Evolutionary conservation across 1,140 invertebrate species (phyloP), one percentile per base, ranked within the genome.

Genomic region (Drosophila varians): DNA sequence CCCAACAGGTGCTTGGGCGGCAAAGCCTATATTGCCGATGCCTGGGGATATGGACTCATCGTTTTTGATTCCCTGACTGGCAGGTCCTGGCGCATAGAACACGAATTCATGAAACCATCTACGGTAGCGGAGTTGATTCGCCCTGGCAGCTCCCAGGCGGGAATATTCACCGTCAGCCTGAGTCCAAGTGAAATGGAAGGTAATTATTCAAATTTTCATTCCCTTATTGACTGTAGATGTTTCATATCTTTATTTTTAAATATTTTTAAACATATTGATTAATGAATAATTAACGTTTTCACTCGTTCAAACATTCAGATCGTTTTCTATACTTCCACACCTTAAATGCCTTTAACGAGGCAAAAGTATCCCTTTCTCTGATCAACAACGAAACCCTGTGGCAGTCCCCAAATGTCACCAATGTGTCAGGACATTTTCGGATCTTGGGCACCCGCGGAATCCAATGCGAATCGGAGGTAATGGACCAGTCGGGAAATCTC

Each of bases 11-110:
- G 96, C 71, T 38, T 75, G 0, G 92, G 95, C 23, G 93, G 94
- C 0, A 95, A 92, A 54, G 94, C 96, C 3, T 97, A 97, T 74
- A 93, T 96, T 3, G 94, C 95, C 0, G 96, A 97, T 77, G 94
- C 96, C 3, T 93, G 93, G n/a, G 94, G 93, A 2, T 96, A 93
- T 83, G 93, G 93, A 0, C 58, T 97, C 0, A 89, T 96, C 1
- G 95, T 96, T 2, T 95, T 95, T 48, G 95, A 96, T 82, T 92
- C 93, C 1, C 60, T 82, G 0, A 89, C 90, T 0, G 77, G 92
- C 16, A 92, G 79, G 34, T 94, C 94, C 0, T 96, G 96, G 96
- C 93, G 92, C 61, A 93, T 95, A 21, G 92, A 91, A 0, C 95
- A 95, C 79, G 94, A 95, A 23, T 92, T 93, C 0, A 94, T 96